Conservation (phyloP, 2,797 vertebrate genomes). For the Siniperca obscura region DNA sequence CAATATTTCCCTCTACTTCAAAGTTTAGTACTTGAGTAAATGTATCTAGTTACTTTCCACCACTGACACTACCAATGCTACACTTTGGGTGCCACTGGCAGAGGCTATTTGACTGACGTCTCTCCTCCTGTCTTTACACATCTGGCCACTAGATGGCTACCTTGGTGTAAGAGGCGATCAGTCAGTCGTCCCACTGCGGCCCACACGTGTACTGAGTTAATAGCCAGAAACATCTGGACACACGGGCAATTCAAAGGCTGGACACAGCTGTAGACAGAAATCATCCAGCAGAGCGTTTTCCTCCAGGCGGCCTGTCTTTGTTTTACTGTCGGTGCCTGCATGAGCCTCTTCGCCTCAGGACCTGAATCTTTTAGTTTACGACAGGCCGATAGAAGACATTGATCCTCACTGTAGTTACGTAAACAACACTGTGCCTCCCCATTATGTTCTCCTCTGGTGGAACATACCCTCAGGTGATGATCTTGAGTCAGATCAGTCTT, state of each 20-base stretch:
- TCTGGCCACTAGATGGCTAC: constrained; percentile 68
- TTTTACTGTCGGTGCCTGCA: constrained; percentile 57
- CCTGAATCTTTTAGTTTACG: constrained; percentile 54
- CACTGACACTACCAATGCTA: too few relatives aligned
- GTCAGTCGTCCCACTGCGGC: constrained; percentile 11
- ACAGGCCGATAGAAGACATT: constrained; percentile 38
- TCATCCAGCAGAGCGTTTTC: constrained; percentile 59
- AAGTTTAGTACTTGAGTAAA: background rate
- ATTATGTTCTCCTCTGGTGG: constrained; percentile 34
- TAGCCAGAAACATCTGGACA: constrained; percentile 73
- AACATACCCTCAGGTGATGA: constrained; percentile 39
- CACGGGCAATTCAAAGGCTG: constrained; percentile 64
- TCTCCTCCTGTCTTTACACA: background rate
- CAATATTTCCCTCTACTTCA: background rate
- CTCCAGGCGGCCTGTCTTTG: constrained; percentile 59
- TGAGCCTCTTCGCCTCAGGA: constrained; percentile 52
- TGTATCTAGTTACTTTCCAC: background rate
- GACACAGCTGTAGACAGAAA: constrained; percentile 71
- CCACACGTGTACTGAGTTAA: constrained; percentile 51
- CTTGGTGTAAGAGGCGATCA: constrained; percentile 16
- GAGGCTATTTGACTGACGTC: background rate
- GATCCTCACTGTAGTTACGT: constrained; percentile 47
- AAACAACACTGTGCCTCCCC: constrained; percentile 46
- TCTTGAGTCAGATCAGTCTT: constrained; percentile 14
- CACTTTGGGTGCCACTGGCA: background rate